These are phyloP conservation scores for Hippocampus guttulatus DNA, from an alignment of 2,113 vertebrate species.

Conservation along the genomic window DNA sequence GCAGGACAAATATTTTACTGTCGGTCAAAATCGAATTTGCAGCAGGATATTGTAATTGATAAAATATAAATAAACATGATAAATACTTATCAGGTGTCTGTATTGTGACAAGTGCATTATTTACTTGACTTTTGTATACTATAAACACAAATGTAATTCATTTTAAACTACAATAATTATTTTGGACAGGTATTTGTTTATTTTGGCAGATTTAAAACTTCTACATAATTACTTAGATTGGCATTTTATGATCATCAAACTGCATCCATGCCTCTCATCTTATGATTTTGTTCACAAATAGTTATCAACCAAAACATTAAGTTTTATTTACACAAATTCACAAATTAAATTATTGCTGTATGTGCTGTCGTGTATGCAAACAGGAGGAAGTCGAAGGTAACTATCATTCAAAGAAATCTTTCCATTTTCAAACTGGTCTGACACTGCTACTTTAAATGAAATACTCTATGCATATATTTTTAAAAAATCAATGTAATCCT, in stretches of 20 bases:
- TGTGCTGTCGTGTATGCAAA: background rate
- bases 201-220: too few species aligned
- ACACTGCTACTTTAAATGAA: background rate
- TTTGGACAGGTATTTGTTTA: too few species aligned
- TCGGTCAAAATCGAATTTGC: background rate
- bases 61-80: background rate
- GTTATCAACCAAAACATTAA: background rate
- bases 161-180: too few species aligned
- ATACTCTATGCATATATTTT: background rate
- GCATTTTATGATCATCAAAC: too few species aligned
- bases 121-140: background rate
- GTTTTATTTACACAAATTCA: background rate
- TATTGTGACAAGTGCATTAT: background rate
- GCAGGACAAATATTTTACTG: background rate
- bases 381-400: background rate
- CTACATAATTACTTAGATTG: too few species aligned
- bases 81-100: background rate
- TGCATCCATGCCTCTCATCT: too few species aligned
- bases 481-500: background rate
- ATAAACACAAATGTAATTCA: too few species aligned
- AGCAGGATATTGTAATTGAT: background rate
- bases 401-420: background rate
- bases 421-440: background rate
- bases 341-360: background rate
- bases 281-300: background rate